Evolutionary conservation across 2,113 vertebrate genomes (phyloP).

Genomic region (Chionodraco myersi): DNA sequence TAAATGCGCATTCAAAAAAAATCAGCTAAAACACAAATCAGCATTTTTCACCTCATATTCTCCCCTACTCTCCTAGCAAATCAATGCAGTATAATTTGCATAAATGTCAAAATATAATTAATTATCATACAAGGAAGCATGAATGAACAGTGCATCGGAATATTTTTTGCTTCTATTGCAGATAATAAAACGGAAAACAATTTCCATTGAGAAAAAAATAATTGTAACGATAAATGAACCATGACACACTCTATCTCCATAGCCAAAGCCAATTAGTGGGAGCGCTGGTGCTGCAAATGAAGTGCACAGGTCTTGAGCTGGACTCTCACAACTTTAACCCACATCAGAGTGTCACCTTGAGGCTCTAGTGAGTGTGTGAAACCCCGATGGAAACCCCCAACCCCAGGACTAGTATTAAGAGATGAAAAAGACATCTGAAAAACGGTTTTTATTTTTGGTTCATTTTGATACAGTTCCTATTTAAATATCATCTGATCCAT

Average conservation of each 20-base stretch:
- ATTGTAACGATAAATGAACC: conserved; percentile 15
- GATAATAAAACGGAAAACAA: conserved; percentile 1
- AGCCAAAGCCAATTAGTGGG: conserved; percentile 25
- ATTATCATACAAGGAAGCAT: background rate
- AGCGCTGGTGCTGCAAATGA: conserved; percentile 7
- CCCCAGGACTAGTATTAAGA: background rate
- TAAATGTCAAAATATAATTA: background rate
- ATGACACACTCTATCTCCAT: conserved; percentile 5
- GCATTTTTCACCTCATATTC: conserved; percentile 21
- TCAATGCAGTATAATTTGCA: background rate
- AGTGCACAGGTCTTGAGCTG: conserved; percentile 14
- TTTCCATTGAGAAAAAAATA: conserved; percentile 28
- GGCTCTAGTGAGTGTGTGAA: conserved; percentile 1
- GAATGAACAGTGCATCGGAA: background rate
- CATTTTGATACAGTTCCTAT: background rate
- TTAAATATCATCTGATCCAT: background rate
- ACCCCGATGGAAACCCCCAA: background rate
- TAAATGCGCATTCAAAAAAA: conserved; percentile 29
- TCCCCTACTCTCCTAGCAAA: conserved; percentile 5
- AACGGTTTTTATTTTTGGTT: background rate
- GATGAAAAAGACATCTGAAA: background rate
- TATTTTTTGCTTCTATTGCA: background rate
- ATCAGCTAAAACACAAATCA: conserved; percentile 28
- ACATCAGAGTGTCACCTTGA: conserved; percentile 38
- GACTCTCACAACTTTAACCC: background rate